Conservation (phyloP, 2,797 vertebrate species). For the Acanthurus leucopareius region DNA sequence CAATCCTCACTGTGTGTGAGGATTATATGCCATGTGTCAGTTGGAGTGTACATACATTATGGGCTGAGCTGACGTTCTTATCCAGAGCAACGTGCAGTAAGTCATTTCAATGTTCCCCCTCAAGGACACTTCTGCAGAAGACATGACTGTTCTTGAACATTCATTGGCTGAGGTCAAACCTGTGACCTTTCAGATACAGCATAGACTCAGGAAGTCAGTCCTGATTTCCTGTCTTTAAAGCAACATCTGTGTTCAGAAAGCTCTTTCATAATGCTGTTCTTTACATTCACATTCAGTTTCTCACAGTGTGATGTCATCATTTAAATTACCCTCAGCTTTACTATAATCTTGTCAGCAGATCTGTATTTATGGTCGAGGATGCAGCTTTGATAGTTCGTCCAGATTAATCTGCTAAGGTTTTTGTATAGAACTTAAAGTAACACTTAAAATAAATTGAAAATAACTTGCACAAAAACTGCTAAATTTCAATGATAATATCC, state of each 20-base stretch:
- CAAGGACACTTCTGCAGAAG: conserved; percentile 33
- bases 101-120: conserved; percentile 27
- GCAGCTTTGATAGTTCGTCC: no score
- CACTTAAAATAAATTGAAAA: background rate
- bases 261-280: background rate
- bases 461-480: background rate
- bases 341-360: background rate
- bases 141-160: conserved; percentile 18
- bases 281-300: conserved; percentile 5
- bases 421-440: no score
- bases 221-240: background rate
- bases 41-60: conserved; percentile 22
- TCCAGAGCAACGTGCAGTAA: conserved; percentile 29
- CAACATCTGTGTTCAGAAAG: background rate
- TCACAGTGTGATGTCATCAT: no score
- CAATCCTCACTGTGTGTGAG: conserved; percentile 60
- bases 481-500: background rate
- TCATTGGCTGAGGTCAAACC: conserved; percentile 14
- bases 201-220: background rate
- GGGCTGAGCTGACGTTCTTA: conserved; percentile 48
- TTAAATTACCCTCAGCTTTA: background rate
- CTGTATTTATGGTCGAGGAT: background rate
- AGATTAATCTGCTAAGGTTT: no score
- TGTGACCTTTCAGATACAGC: conserved; percentile 28
- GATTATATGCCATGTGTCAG: conserved; percentile 74